A percentile compares a stretch with the other conserved stretches of the same genome.
Evolutionary conservation across 2,888 invertebrate genomes (phyloP).

Genomic region (Morpho deidamia): DNA sequence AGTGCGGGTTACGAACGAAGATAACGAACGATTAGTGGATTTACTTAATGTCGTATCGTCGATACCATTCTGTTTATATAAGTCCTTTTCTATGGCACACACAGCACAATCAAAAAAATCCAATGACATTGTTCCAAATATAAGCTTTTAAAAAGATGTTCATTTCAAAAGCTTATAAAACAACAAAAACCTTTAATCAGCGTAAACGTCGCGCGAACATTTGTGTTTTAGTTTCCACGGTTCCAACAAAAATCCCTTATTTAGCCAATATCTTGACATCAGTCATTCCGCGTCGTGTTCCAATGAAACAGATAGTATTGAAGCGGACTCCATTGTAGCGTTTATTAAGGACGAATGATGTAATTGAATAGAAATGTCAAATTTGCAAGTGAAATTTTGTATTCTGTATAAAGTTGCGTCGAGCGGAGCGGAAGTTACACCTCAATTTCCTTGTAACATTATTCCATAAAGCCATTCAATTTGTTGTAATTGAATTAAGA

Average conservation of each 20-base stretch:
- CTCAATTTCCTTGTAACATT: constrained; percentile 32
- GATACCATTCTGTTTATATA: too few relatives aligned
- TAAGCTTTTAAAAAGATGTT: too few relatives aligned
- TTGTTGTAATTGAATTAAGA: constrained; percentile 46
- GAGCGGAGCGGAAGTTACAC: constrained; percentile 28
- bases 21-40: too few relatives aligned
- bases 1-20: too few relatives aligned
- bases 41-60: too few relatives aligned
- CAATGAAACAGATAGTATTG: constrained; percentile 24
- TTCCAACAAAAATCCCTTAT: constrained; percentile 12
- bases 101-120: too few relatives aligned
- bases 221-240: constrained; percentile 1
- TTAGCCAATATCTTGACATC: constrained; percentile 17
- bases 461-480: constrained; percentile 35
- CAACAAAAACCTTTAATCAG: constrained; percentile 5
- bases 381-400: constrained; percentile 34
- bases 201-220: constrained; percentile 2
- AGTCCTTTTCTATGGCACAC: too few relatives aligned
- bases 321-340: constrained; percentile 23
- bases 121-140: too few relatives aligned
- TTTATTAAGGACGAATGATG: constrained; percentile 26
- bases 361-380: constrained; percentile 30
- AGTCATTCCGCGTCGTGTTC: constrained; percentile 19
- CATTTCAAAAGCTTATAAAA: background rate
- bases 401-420: constrained; percentile 25